These are phyloP conservation scores for Drosophila ironensis DNA, from an alignment of 1,140 invertebrate species.

Conservation along the genomic window DNA sequence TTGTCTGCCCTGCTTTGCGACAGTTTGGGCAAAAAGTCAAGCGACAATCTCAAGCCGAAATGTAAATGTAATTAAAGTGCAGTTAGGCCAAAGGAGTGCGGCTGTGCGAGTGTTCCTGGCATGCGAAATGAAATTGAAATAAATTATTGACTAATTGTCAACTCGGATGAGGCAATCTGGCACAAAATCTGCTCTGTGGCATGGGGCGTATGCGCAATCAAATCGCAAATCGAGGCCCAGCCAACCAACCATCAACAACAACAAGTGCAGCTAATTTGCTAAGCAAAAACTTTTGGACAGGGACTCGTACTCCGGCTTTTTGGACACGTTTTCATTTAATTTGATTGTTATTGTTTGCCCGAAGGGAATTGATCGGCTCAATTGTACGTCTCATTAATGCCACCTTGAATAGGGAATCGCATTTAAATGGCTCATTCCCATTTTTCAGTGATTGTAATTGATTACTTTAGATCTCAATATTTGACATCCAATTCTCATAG, in stretches of 20 bases:
- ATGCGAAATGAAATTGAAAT: conserved; percentile 78
- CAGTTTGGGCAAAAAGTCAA: conserved; percentile 58
- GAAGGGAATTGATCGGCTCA: conserved; percentile 44
- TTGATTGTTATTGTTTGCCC: conserved; percentile 59
- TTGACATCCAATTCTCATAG: no score
- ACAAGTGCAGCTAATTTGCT: conserved; percentile 61
- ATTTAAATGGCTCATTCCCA: conserved; percentile 16
- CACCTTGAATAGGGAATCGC: conserved; percentile 40
- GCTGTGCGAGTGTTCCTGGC: conserved; percentile 44
- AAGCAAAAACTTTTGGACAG: conserved; percentile 37
- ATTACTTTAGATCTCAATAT: no score
- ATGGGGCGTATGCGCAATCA: conserved; percentile 53
- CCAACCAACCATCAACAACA: conserved; percentile 15
- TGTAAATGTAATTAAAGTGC: conserved; percentile 77
- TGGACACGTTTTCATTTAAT: conserved; percentile 56
- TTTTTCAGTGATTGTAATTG: no score
- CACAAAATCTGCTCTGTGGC: conserved; percentile 7
- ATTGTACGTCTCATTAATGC: conserved; percentile 49
- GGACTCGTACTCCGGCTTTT: background rate
- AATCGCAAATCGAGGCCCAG: conserved; percentile 27
- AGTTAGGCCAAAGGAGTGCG: conserved; percentile 44
- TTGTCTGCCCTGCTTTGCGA: conserved; percentile 2
- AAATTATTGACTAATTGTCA: conserved; percentile 81
- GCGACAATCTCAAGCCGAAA: conserved; percentile 42
- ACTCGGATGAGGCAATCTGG: conserved; percentile 53